phyloP scores from a whole-genome alignment of 2,113 vertebrate species.

The Baryphthengus martii region DNA sequence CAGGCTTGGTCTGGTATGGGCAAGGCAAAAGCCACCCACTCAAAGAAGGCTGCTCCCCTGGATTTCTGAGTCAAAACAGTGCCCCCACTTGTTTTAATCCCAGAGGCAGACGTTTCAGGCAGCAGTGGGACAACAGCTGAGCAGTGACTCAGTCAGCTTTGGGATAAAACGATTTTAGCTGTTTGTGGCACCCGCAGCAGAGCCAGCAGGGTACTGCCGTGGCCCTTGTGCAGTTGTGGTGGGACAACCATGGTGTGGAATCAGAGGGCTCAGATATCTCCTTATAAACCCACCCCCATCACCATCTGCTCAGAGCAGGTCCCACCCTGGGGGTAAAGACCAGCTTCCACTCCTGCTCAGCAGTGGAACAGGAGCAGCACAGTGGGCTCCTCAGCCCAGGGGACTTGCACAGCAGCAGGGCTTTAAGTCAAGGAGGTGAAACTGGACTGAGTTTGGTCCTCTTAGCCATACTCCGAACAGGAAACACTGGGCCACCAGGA shows the following conservation, averaged over 20 bases:
- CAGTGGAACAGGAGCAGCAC: fast-evolving
- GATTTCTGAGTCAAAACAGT: background rate
- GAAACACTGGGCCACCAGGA: background rate
- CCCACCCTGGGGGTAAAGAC: background rate
- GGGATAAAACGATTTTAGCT: background rate
- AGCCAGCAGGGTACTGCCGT: too few relatives aligned
- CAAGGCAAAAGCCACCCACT: background rate
- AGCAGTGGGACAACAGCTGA: too few relatives aligned
- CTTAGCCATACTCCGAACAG: background rate
- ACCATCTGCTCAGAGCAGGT: background rate
- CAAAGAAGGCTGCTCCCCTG: background rate
- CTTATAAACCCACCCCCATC: background rate
- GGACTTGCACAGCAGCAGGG: fast-evolving
- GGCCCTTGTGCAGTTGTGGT: too few relatives aligned
- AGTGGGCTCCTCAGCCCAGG: background rate
- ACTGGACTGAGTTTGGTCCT: background rate
- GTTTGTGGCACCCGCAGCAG: fast-evolving
- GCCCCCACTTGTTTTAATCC: background rate
- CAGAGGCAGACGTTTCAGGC: background rate
- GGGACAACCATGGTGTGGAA: too few relatives aligned
- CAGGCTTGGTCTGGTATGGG: background rate
- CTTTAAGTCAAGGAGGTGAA: background rate
- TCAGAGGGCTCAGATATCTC: background rate
- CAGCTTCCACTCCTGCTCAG: background rate
- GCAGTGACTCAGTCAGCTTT: too few relatives aligned